These are phyloP conservation scores for Ypsolopha scabrella DNA, from an alignment of 2,888 invertebrate genomes.

Conservation along the genomic window DNA sequence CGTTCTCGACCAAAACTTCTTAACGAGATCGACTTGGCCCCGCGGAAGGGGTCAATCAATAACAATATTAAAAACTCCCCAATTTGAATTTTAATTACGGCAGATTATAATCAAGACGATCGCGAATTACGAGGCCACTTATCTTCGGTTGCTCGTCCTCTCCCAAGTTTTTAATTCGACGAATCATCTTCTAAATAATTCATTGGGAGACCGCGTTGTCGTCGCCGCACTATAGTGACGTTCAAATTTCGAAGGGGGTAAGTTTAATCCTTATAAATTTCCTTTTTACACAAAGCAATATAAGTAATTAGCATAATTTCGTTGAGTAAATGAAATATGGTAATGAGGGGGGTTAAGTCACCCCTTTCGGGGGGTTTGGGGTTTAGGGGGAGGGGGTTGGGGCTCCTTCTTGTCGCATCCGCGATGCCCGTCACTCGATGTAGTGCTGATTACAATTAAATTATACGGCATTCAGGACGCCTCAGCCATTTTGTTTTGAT, in stretches of 20 bases:
- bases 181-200: conserved; percentile 54
- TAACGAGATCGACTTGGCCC: conserved; percentile 52
- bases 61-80: conserved; percentile 67
- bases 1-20: conserved; percentile 20
- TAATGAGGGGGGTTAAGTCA: conserved; percentile 64
- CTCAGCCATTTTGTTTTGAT: conserved; percentile 59
- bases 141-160: conserved; percentile 1
- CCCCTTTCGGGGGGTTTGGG: conserved; percentile 45
- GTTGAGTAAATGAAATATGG: conserved; percentile 72
- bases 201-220: conserved; percentile 1
- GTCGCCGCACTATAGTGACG: neutral
- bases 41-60: conserved; percentile 60
- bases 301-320: conserved; percentile 72
- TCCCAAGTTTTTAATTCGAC: conserved; percentile 41
- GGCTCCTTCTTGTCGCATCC: conserved; percentile 61
- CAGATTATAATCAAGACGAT: conserved; percentile 62
- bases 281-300: conserved; percentile 72
- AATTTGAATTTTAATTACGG: conserved; percentile 69
- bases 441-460: conserved; percentile 68
- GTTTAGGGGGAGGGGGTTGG: conserved; percentile 30
- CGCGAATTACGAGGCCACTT: conserved; percentile 48
- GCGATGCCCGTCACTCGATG: conserved; percentile 64
- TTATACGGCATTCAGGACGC: conserved; percentile 49
- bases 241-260: conserved; percentile 31
- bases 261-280: conserved; percentile 71